Base-by-base conservation (phyloP, 2,113 vertebrate species). In the Brienomyrus brachyistius region DNA sequence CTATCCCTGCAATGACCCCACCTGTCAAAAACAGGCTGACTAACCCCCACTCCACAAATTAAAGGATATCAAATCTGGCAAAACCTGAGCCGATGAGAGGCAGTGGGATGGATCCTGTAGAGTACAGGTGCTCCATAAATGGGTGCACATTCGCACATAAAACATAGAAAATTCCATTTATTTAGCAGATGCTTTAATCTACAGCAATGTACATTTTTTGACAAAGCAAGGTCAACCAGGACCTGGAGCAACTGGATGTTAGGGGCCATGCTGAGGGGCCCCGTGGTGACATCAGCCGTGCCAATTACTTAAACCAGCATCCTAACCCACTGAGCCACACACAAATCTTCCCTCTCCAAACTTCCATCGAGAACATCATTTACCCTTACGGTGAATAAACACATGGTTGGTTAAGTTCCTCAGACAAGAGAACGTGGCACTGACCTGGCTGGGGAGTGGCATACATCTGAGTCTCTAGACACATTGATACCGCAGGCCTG, bases 241-340 rank as follows among this genome's bases (percentile, higher is more conserved):
- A 35, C 5, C 4, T 77, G 35, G 70, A 77, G 35, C 35, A 40
- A 40, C 5, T 35, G 15, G 70, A 15, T 43, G 74, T 40, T 31
- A 70, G 13, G 27, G 3, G 62, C n/a, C 9, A 31, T 5, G n/a
- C 27, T 13, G n/a, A 31, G 4, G 62, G 62, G 56, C 23, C 56
- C 56, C 0, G 0, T 1, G 56, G 10, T 31, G 31, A 0, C 4
- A 27, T 10, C 23, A 62, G 59, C 8, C n/a, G 0, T 11, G 9
- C 23, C n/a, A n/a, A 27, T 66, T 3, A 66, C n/a, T n/a, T 66
- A 66, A 66, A 66, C 59, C 59, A 66, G 23, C 27, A 77, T 40
- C 13, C 15, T 19, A 43, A 15, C 35, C 35, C 74, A 77, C 23
- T 40, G 13, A 19, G 15, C 17, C n/a, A 70, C 62, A 13, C 1